Base-by-base conservation (phyloP, 2,113 vertebrate species). In the Bambusicola thoracicus region DNA sequence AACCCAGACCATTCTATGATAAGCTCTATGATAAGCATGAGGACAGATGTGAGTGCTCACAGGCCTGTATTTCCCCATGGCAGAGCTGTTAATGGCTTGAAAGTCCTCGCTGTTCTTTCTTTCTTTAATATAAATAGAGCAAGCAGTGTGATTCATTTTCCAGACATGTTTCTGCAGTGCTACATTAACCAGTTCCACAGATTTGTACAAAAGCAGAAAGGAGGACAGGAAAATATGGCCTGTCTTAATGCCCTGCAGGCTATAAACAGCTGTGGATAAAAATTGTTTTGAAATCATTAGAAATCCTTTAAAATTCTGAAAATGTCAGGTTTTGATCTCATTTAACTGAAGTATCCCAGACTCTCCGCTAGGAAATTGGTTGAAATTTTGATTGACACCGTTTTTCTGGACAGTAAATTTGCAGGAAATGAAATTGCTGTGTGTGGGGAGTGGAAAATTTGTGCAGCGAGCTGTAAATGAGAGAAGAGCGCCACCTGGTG, bases 401-500 rank as follows among this genome's bases (percentile, higher is more conserved):
- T 80, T 87, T 87, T 96, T 86, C 51, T 78, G 79, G 79, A 66
- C 24, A 66, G 53, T 38, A 75, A 74, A 94, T 83, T 70, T 80
- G 72, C 55, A 89, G 66, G 78, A 83, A 90, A 82, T 34, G 44
- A 88, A 88, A 91, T 65, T 66, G 36, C 73, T 85, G 90, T 78
- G 56, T 55, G 75, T 0, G 0, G 11, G 72, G 51, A 69, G 44
- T 65, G n/a, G 13, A 87, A 70, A 29, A 66, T 24, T 40, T 34
- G 62, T 56, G 6, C 13, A 85, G 73, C 4, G 7, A 32, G 4
- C 3, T 56, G 51, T 34, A 61, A 76, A 21, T 55, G 20, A 84
- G 78, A 63, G 46, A 72, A 66, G 36, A 74, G 68, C 75, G 92
- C 89, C 94, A 94, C 65, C 94, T 92, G 82, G 93, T 93, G 94